These are phyloP conservation scores for Lamellibrachia luymesi DNA, from an alignment of 1,140 invertebrate species.

Conservation along the genomic window DNA sequence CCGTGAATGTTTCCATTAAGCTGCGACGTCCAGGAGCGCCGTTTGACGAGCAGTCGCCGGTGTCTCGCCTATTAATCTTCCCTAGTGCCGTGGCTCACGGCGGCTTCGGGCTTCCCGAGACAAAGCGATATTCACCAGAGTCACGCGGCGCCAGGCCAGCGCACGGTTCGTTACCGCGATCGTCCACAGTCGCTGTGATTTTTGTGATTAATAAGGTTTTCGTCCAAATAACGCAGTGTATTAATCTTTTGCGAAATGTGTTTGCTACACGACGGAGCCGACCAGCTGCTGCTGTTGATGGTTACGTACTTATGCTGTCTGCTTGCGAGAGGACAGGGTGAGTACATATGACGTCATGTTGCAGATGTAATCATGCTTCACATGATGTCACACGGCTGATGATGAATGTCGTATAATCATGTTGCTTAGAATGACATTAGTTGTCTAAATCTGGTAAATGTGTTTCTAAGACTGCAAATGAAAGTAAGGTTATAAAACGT, in stretches of 20 bases:
- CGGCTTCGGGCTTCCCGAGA: not conserved
- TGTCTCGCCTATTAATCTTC: not conserved
- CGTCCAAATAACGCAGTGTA: not conserved
- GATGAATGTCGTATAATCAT: not conserved
- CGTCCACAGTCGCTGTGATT: not conserved
- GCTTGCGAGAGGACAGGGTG: not conserved
- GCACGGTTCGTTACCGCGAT: not conserved
- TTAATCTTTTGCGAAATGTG: not conserved
- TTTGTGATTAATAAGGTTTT: not conserved
- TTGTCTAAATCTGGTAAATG: too few species aligned
- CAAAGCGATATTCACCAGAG: not conserved
- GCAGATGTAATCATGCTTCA: not conserved
- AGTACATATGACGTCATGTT: not conserved
- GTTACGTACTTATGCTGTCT: not conserved
- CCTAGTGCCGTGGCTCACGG: not conserved
- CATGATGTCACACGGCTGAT: not conserved
- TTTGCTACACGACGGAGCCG: not conserved
- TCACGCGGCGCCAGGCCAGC: not conserved
- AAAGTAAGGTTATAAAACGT: too few species aligned
- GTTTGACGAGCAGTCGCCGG: too few species aligned
- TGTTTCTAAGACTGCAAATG: too few species aligned
- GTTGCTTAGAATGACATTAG: too few species aligned
- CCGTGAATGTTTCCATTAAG: not conserved
- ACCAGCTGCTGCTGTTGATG: not conserved
- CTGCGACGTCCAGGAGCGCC: not conserved